phyloP scores from a whole-genome alignment of 2,888 invertebrate genomes.

The Venustoraphidia nigricollis region DNA sequence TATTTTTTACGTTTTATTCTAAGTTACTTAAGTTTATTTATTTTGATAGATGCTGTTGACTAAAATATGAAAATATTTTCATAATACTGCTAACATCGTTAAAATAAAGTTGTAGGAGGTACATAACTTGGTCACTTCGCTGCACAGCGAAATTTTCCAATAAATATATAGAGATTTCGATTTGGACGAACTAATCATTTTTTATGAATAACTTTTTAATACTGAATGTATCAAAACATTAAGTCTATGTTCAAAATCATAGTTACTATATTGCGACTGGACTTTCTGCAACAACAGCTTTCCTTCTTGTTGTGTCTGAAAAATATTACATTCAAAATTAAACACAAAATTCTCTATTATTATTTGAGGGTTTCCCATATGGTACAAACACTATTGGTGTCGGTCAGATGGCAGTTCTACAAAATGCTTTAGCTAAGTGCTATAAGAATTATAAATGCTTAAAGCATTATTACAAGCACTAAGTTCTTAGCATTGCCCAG shows the following conservation, averaged over 20 bases:
- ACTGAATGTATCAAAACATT: slow-evolving; percentile 43
- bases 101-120: too few relatives aligned
- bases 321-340: slow-evolving; percentile 9
- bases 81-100: not conserved
- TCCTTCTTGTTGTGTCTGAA: slow-evolving; percentile 37
- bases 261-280: slow-evolving; percentile 39
- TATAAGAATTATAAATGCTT: too few relatives aligned
- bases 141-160: not conserved
- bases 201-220: slow-evolving; percentile 21
- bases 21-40: not conserved
- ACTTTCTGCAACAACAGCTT: slow-evolving; percentile 30
- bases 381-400: too few relatives aligned
- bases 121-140: too few relatives aligned
- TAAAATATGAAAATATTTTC: not conserved
- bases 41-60: not conserved
- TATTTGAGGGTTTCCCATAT: too few relatives aligned
- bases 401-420: too few relatives aligned
- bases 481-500: too few relatives aligned
- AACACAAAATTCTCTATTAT: too few relatives aligned
- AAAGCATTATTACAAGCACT: too few relatives aligned
- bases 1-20: not conserved
- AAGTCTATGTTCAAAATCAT: slow-evolving; percentile 50
- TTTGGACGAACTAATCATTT: slow-evolving; percentile 5
- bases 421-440: too few relatives aligned
- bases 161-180: not conserved